Evolutionary conservation across 2,888 invertebrate species (phyloP).

Genomic region (Phyllotreta cruciferae): DNA sequence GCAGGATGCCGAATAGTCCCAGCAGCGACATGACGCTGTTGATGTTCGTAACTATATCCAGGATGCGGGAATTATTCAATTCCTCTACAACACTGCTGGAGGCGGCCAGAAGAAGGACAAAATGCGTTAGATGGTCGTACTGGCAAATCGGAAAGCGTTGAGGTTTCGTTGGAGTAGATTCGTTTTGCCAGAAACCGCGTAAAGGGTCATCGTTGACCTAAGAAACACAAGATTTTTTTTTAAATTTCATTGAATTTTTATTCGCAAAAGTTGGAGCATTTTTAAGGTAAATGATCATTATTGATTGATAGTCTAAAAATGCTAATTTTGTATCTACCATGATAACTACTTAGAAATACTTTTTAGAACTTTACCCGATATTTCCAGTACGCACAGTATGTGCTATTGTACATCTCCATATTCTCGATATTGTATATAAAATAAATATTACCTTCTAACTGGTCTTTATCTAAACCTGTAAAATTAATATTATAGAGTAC

Average conservation of each 20-base stretch:
- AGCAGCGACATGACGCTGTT: conserved; percentile 64
- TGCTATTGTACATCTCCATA: conserved; percentile 32
- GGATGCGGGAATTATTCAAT: conserved; percentile 45
- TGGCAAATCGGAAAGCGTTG: conserved; percentile 59
- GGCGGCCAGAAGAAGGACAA: conserved; percentile 63
- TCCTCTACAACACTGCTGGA: conserved; percentile 50
- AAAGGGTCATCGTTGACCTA: conserved; percentile 12
- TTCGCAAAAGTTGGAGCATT: too few species aligned
- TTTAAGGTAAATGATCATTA: too few species aligned
- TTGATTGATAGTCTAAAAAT: too few species aligned
- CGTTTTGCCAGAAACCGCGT: conserved; percentile 58
- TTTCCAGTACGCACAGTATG: conserved; percentile 45
- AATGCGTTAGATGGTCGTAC: conserved; percentile 67
- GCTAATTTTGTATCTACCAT: too few species aligned
- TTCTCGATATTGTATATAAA: conserved; percentile 60
- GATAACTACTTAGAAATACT: too few species aligned
- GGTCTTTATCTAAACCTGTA: conserved; percentile 63
- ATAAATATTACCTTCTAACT: conserved; percentile 62
- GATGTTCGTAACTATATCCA: conserved; percentile 60
- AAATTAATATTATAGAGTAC: too few species aligned
- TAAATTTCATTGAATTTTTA: too few species aligned
- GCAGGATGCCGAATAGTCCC: conserved; percentile 61
- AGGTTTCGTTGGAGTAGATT: conserved; percentile 46
- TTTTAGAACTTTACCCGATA: conserved; percentile 39
- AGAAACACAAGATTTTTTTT: not conserved